These are phyloP conservation scores for Dorcus hopei DNA, from an alignment of 2,888 invertebrate genomes.

Conservation along the genomic window DNA sequence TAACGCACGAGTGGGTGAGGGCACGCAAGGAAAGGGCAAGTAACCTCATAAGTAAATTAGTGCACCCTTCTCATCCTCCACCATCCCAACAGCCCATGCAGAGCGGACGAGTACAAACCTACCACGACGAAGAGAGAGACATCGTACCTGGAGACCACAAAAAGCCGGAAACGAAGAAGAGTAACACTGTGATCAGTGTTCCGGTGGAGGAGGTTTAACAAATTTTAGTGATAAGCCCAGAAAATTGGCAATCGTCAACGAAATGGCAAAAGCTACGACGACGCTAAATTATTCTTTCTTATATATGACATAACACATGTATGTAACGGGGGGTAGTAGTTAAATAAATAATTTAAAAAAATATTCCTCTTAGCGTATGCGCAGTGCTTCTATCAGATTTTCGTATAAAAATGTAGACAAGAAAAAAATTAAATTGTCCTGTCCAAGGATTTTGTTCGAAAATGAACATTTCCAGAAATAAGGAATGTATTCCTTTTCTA, in stretches of 20 bases:
- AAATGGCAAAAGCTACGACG: slow-evolving; percentile 2
- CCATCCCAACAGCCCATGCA: slow-evolving; percentile 26
- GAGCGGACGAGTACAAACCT: slow-evolving; percentile 15
- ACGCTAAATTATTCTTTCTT: neutral
- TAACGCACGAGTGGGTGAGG: slow-evolving; percentile 74
- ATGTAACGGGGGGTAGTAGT: neutral
- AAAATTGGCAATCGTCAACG: slow-evolving; percentile 15
- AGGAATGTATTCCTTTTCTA: too few relatives aligned
- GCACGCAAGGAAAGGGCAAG: slow-evolving; percentile 60
- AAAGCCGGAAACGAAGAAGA: slow-evolving; percentile 46
- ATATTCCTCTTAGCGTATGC: too few relatives aligned
- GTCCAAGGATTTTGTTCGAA: too few relatives aligned
- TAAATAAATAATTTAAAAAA: neutral
- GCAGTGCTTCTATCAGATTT: too few relatives aligned
- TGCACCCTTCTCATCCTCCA: slow-evolving; percentile 58
- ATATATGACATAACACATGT: neutral
- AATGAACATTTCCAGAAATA: too few relatives aligned
- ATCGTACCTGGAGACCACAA: slow-evolving; percentile 45
- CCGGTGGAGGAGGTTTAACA: slow-evolving; percentile 28
- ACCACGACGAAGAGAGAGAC: slow-evolving; percentile 35
- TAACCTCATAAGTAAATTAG: slow-evolving; percentile 58
- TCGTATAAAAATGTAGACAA: too few relatives aligned
- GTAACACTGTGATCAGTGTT: slow-evolving; percentile 45
- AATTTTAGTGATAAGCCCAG: slow-evolving; percentile 22
- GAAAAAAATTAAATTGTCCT: too few relatives aligned